These are phyloP conservation scores for Sialis lutaria DNA, from an alignment of 2,888 invertebrate species.

Conservation along the genomic window DNA sequence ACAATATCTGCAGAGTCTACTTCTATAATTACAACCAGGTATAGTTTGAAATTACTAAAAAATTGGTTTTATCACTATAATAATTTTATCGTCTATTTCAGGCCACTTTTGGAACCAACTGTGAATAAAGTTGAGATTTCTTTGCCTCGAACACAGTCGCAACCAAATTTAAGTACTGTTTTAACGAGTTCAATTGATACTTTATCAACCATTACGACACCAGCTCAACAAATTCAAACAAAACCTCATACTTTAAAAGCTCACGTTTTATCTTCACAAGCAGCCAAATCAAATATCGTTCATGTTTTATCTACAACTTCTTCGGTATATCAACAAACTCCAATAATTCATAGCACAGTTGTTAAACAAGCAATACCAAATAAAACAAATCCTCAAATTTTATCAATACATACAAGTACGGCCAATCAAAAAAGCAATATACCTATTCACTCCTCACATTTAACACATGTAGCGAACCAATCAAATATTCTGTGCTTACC, in stretches of 20 bases:
- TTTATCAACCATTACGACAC: not conserved
- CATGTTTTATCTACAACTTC: slow-evolving; percentile 10
- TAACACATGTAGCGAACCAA: too few relatives aligned
- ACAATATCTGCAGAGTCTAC: slow-evolving; percentile 1
- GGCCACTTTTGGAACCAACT: slow-evolving; percentile 9
- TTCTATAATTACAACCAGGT: not conserved
- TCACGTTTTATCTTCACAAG: slow-evolving; percentile 38
- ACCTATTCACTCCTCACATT: too few relatives aligned
- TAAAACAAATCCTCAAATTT: not conserved
- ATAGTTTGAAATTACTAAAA: not conserved
- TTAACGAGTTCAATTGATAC: not conserved
- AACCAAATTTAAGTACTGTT: slow-evolving; percentile 4
- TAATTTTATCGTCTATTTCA: not conserved
- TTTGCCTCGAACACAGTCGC: slow-evolving; percentile 10
- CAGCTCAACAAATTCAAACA: slow-evolving; percentile 16
- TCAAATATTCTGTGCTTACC: too few relatives aligned
- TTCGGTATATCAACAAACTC: slow-evolving; percentile 7
- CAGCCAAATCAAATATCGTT: slow-evolving; percentile 21
- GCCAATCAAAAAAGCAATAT: too few relatives aligned
- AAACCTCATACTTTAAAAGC: slow-evolving; percentile 42
- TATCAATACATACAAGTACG: too few relatives aligned
- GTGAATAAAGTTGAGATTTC: not conserved
- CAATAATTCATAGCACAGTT: slow-evolving; percentile 2
- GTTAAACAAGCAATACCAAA: not conserved
- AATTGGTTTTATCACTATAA: not conserved